phyloP scores from a whole-genome alignment of 30 jellyfish, hydroid and myxozoan genomes.

The Calvadosia cruxmelitensis region DNA sequence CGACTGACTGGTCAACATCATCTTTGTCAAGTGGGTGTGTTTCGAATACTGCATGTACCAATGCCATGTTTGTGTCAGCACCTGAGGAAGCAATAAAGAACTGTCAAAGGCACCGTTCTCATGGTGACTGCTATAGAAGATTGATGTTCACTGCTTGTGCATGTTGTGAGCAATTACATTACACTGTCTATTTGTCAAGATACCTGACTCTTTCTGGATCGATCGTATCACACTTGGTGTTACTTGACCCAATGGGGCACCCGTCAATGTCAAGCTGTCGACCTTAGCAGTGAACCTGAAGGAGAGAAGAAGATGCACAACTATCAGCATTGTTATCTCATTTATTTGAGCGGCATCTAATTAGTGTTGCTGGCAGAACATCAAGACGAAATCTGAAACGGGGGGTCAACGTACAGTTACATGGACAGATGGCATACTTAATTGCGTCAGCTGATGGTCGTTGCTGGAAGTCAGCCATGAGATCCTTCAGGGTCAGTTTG shows the following conservation, averaged over 20 bases:
- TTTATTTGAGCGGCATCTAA: not conserved
- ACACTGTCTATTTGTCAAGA: not conserved
- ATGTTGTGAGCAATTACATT: not conserved
- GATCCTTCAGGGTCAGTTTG: conserved; percentile 39
- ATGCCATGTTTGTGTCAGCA: conserved; percentile 19
- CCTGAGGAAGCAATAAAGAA: not conserved
- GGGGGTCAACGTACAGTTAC: not conserved
- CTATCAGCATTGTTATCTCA: not conserved
- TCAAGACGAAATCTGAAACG: not conserved
- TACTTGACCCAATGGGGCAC: conserved; percentile 45
- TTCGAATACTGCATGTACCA: conserved; percentile 74
- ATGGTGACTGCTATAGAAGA: conserved; percentile 8
- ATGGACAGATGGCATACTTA: conserved; percentile 12
- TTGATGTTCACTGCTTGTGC: not conserved
- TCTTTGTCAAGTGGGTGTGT: conserved; percentile 74
- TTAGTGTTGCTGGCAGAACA: not conserved
- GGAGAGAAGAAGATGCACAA: not conserved
- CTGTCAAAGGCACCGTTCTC: not conserved
- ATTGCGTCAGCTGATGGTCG: conserved; percentile 88
- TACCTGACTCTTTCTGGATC: conserved; percentile 48
- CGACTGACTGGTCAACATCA: conserved; percentile 57
- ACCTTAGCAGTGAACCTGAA: conserved; percentile 53
- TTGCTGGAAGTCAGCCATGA: conserved; percentile 50
- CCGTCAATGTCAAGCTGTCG: conserved; percentile 45
- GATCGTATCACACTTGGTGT: conserved; percentile 72